Evolutionary conservation across 2,888 invertebrate species (phyloP).

Genomic region (Papilio protenor): DNA sequence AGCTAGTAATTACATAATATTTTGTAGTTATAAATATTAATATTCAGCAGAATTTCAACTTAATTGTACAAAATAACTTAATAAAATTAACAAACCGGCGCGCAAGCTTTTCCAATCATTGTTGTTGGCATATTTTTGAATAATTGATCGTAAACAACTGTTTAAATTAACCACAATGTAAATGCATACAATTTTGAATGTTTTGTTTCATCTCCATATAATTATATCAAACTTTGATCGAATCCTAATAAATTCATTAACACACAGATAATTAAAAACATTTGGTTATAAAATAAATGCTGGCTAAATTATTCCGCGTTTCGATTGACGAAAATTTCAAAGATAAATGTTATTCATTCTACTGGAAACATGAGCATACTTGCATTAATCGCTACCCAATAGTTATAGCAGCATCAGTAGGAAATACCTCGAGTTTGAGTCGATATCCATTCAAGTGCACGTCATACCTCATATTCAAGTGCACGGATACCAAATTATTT

Average conservation of each 20-base stretch:
- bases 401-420: background rate
- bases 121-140: constrained; percentile 32
- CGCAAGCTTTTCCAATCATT: constrained; percentile 23
- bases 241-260: no score
- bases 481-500: background rate
- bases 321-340: background rate
- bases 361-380: background rate
- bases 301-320: no score
- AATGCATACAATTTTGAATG: constrained; percentile 9
- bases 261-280: no score
- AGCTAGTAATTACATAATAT: no score
- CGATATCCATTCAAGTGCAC: background rate
- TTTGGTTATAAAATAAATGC: no score
- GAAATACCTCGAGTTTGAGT: constrained; percentile 25
- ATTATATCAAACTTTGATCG: background rate
- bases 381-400: constrained; percentile 1
- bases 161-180: constrained; percentile 29
- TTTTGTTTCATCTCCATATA: background rate
- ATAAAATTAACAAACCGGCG: constrained; percentile 8
- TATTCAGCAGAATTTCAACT: background rate
- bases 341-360: background rate
- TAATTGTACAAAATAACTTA: constrained; percentile 6
- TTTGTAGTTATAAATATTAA: background rate
- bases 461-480: background rate
- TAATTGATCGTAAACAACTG: constrained; percentile 24